Percentiles rank a stretch among this genome's conserved stretches.
Evolutionary conservation across 2,888 invertebrate genomes (phyloP).

Genomic region (Asteroscopus sphinx): DNA sequence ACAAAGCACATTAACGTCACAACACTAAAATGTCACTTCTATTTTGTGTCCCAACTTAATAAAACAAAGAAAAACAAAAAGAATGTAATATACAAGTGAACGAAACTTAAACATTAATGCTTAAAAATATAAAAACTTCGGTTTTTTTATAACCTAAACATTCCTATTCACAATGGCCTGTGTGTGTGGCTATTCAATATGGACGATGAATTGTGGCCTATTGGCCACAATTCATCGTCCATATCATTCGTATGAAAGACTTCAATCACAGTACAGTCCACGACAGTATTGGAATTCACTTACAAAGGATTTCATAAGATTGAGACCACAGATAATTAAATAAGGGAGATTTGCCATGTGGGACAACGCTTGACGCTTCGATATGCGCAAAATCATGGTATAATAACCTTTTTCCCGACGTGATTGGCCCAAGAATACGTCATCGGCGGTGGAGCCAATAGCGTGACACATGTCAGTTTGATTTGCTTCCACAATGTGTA

Average conservation of each 20-base stretch:
- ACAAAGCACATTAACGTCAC: conserved; percentile 44
- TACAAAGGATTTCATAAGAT: not conserved
- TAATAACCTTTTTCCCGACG: no score
- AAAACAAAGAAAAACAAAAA: conserved; percentile 31
- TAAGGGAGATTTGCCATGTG: no score
- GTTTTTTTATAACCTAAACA: conserved; percentile 19
- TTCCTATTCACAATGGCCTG: conserved; percentile 28
- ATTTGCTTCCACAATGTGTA: no score
- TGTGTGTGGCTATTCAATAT: conserved; percentile 1
- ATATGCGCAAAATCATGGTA: no score
- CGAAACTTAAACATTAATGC: conserved; percentile 41
- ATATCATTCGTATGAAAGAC: conserved; percentile 18
- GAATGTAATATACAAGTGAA: conserved; percentile 38
- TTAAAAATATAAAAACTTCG: conserved; percentile 52
- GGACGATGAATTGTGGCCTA: no score
- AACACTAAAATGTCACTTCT: conserved; percentile 33
- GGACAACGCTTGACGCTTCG: no score
- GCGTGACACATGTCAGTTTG: no score
- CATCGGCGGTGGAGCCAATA: no score
- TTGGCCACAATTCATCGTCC: not conserved
- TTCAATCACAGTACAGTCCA: not conserved
- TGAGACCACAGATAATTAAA: no score
- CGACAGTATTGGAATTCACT: not conserved
- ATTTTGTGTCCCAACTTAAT: conserved; percentile 45
- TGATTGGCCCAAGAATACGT: no score